Evolutionary conservation across 2,113 vertebrate species (phyloP), one percentile per base, ranked within the genome.

Genomic region (Cyanoderma ruficeps): DNA sequence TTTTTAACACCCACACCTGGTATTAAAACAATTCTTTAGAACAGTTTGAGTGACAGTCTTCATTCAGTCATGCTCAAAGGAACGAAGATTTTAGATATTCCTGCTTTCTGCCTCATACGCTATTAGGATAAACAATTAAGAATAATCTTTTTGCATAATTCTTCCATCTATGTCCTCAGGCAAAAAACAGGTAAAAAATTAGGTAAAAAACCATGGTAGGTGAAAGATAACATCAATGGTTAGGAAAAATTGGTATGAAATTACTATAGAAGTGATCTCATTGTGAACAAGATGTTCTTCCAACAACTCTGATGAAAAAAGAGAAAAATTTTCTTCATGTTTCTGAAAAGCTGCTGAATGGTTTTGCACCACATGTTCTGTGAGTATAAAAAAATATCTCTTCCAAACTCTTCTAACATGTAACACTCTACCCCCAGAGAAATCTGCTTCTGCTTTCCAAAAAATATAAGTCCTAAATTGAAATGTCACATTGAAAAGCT

Each of bases 331-430:
- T 22, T 92, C 70, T 88, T 77, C 4, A 3, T 77, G 22, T 90
- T 88, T 87, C 75, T 80, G 71, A 90, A 94, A 95, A 57, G 28
- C 52, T 87, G 19, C 31, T 65, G 53, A 84, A 71, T 15, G 64
- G 27, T 83, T 94, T 77, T 96, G 47, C 19, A 85, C 67, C 82
- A 91, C 95, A 93, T 88, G 79, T 96, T 94, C 85, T 11, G 53
- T 42, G 1, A 78, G 46, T 27, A 74, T 63, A 39, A 93, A 83
- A 87, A 91, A 84, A n/a, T 0, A 7, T n/a, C 6, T 67, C 57
- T 96, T 93, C n/a, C 50, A 72, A 65, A 37, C 30, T 96, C 61
- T 90, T 89, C 68, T 55, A 76, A 55, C 53, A 90, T 60, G 20
- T 81, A 93, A 52, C 13, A 4, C 30, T 65, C 77, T 78, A 74